phyloP scores from a whole-genome alignment of 2,797 vertebrate species.

The Vireo griseus region DNA sequence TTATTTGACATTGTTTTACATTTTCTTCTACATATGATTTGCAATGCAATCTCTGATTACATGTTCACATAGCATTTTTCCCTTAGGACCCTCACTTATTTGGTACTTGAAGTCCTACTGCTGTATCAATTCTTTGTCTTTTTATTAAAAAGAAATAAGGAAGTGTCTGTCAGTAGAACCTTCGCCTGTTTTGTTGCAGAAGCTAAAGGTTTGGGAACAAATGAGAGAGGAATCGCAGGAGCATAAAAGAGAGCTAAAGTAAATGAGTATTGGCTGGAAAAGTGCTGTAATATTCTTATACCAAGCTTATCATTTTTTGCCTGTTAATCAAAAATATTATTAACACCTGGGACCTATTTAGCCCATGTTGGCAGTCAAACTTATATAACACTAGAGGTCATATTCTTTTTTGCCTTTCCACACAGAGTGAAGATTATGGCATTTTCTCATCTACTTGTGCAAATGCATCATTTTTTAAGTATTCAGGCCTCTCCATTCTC shows the following conservation, averaged over 20 bases:
- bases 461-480: neutral
- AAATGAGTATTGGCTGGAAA: neutral
- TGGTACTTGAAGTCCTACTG: fast-evolving
- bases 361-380: neutral
- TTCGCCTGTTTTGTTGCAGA: neutral
- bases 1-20: neutral
- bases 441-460: neutral
- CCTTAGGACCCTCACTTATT: fast-evolving
- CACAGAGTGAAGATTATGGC: neutral
- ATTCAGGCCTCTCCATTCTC: neutral
- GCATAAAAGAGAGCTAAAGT: neutral
- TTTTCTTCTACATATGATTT: neutral
- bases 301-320: neutral
- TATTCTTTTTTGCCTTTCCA: neutral
- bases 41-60: neutral
- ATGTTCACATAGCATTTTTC: neutral
- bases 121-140: neutral
- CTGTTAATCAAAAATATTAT: neutral
- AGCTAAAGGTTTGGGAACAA: neutral
- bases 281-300: neutral
- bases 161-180: neutral
- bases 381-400: neutral
- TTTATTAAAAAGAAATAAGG: neutral
- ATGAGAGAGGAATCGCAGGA: neutral
- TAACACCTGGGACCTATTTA: neutral